Evolutionary conservation across 2,797 vertebrate genomes (phyloP).

Genomic region (Pseudopleuronectes americanus): DNA sequence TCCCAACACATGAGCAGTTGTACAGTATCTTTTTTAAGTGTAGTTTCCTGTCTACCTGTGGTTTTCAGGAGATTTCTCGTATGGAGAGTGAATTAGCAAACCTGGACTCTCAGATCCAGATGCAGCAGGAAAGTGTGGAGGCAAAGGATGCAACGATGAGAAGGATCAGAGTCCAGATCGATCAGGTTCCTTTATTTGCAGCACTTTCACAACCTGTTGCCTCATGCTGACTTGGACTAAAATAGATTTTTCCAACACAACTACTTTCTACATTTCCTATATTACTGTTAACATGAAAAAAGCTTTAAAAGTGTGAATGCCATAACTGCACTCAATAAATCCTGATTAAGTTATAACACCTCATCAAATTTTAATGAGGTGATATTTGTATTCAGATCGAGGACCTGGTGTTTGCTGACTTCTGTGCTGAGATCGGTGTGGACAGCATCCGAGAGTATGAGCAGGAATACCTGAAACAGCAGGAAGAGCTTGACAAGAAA

Average conservation of each 20-base stretch:
- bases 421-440: slow-evolving; percentile 92
- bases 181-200: slow-evolving; percentile 80
- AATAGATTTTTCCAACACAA: background rate
- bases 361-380: background rate
- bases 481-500: slow-evolving; percentile 90
- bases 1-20: too few species aligned
- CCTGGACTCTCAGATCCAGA: slow-evolving; percentile 82
- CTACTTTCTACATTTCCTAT: background rate
- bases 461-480: slow-evolving; percentile 86
- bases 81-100: slow-evolving; percentile 90
- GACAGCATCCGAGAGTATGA: slow-evolving; percentile 93
- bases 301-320: too few species aligned
- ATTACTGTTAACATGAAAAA: too few species aligned
- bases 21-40: background rate
- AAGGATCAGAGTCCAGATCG: slow-evolving; percentile 82
- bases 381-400: slow-evolving; percentile 84
- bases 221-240: background rate
- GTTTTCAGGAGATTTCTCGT: slow-evolving; percentile 90
- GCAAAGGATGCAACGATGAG: slow-evolving; percentile 80
- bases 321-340: background rate
- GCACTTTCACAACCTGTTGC: background rate
- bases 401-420: slow-evolving; percentile 89
- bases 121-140: slow-evolving; percentile 83
- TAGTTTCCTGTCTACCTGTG: background rate
- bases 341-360: too few species aligned